Evolutionary conservation across 2,888 invertebrate genomes (phyloP), one percentile per base, ranked within the genome.

Genomic region (Cheilosia grossa): DNA sequence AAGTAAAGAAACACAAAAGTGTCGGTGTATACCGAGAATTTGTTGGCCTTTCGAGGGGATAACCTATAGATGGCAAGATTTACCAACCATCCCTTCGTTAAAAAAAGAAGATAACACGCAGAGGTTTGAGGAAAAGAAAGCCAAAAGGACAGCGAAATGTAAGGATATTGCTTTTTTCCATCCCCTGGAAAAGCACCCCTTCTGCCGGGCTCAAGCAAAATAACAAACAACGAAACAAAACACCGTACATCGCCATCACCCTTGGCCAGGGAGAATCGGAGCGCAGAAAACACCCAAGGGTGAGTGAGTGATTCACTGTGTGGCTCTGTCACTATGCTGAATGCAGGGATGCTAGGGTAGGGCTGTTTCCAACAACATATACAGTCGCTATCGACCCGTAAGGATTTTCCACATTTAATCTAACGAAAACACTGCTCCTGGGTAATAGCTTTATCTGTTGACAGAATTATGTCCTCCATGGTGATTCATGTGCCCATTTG

Each of bases 381-480:
- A 49, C 49, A 33, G 17, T 63, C 30, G 51, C 77, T 59, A 77
- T 78, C 70, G 66, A 61, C 54, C 79, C 69, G 59, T 47, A 73
- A 77, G 87, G 87, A 88, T 87, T 87, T 88, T 83, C 69, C 44
- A 85, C 81, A 86, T 87, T 87, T 87, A 88, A 88, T 87, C 87
- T 87, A 79, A 83, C 82, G 77, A 87, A 87, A 87, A 88, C 88
- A 88, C 75, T 82, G 88, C 87, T 87, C 81, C 86, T 73, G 88
- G 88, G 89, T 91, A 91, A 90, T 91, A 90, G 90, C 90, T 90
- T 90, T 90, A 90, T 90, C 90, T 91, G 91, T 90, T 89, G 89
- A 91, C 89, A 90, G 90, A 90, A 90, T 90, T 90, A 91, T 90
- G 90, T 88, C 83, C 89, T 88, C 88, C 85, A 88, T 88, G 88